Evolutionary conservation across 2,797 vertebrate genomes (phyloP).

Genomic region (Neostethus bicornis): DNA sequence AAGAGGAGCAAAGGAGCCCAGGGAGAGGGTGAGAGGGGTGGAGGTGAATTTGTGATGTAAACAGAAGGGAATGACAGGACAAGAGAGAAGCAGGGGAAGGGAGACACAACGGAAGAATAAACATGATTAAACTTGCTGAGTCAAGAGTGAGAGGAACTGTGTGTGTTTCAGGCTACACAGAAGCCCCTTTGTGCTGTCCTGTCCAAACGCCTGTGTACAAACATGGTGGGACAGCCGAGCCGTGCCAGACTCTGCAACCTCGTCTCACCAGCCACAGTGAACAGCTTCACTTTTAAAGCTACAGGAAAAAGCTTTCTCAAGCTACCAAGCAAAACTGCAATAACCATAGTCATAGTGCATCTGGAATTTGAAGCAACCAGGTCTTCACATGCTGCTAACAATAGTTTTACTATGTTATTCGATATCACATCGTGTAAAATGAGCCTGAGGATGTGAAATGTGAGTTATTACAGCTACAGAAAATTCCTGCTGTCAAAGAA

Average conservation of each 20-base stretch:
- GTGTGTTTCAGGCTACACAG: conserved; percentile 56
- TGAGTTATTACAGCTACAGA: neutral
- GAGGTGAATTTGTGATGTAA: conserved; percentile 31
- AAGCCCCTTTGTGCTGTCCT: conserved; percentile 68
- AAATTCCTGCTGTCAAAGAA: neutral
- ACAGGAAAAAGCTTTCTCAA: conserved; percentile 4
- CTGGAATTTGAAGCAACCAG: neutral
- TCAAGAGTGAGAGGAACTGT: conserved; percentile 55
- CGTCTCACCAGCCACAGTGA: conserved; percentile 26
- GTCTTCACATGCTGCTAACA: neutral
- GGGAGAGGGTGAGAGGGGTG: conserved; percentile 18
- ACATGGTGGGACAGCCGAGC: conserved; percentile 55
- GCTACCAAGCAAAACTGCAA: conserved; percentile 18
- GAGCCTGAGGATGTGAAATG: neutral
- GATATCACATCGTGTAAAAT: neutral
- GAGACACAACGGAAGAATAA: conserved; percentile 47
- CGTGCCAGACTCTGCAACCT: conserved; percentile 67
- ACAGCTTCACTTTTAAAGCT: conserved; percentile 31
- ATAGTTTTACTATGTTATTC: neutral
- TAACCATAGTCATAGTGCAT: neutral
- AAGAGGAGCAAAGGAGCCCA: conserved; percentile 38
- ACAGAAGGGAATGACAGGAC: conserved; percentile 29
- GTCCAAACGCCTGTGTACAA: conserved; percentile 68
- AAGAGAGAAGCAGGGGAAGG: conserved; percentile 30
- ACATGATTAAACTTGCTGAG: conserved; percentile 67